Evolutionary conservation across 2,113 vertebrate species (phyloP).

Genomic region (Atlantisia rogersi): DNA sequence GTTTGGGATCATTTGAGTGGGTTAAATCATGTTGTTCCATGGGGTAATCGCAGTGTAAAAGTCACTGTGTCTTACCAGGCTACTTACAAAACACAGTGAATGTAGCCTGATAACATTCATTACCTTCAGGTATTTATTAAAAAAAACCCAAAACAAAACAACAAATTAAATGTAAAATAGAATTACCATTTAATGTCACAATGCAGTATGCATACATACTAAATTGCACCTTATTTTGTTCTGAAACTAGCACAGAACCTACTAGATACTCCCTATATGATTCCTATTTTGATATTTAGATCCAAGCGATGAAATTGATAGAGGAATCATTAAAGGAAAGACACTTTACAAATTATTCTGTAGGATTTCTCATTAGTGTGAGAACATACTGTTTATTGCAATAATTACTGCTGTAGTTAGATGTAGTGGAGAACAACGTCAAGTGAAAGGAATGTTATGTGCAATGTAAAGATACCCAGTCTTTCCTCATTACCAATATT

Average conservation of each 20-base stretch:
- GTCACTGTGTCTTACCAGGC: not conserved
- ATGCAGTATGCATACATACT: not conserved
- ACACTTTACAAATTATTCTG: not conserved
- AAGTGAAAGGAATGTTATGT: not conserved
- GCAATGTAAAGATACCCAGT: not conserved
- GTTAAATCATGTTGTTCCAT: not conserved
- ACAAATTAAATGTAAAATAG: not conserved
- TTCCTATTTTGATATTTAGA: not conserved
- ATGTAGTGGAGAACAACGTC: not conserved
- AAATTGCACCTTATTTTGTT: not conserved
- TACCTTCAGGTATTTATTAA: not conserved
- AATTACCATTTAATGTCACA: not conserved
- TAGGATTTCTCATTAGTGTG: conserved; percentile 18
- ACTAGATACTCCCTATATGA: not conserved
- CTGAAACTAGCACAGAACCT: not conserved
- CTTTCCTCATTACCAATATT: not conserved
- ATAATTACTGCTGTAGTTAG: not conserved
- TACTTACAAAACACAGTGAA: not conserved
- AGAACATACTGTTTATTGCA: not conserved
- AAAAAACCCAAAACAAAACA: too few relatives aligned
- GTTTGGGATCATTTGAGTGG: not conserved
- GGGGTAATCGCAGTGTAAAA: not conserved
- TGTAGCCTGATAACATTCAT: not conserved
- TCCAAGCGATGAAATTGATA: conserved; percentile 3
- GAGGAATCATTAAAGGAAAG: not conserved